Evolutionary conservation across 2,797 vertebrate species (phyloP), one percentile per base, ranked within the genome.

Genomic region (Stomatorhinus walkeri): DNA sequence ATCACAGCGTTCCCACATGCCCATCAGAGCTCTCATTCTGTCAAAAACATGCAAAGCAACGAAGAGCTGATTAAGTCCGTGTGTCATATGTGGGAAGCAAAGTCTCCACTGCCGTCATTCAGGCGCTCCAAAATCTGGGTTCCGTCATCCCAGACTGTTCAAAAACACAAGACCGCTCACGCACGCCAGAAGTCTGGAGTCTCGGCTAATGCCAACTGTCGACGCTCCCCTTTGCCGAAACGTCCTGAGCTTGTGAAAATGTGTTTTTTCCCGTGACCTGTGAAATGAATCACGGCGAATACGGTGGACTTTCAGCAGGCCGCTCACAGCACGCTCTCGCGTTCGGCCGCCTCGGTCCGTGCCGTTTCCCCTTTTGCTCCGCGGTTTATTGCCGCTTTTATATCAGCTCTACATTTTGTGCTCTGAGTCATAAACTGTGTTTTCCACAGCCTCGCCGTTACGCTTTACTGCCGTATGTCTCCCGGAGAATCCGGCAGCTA

Each of bases 351-450:
- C 46, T 8, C 7, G 85, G 49, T 59, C 36, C 48, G 9, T 16
- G 32, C 61, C 36, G 22, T 3, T 83, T 87, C 87, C 56, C 64
- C 64, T 51, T 36, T 87, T 24, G 24, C 49, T 56, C 56, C n/a
- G 54, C 36, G 48, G 36, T 87, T 89, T 87, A 87, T 79, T 87
- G 88, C 51, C 48, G 8, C 51, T 43, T 81, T 89, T 89, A 85
- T 87, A 79, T 89, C 83, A 32, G 83, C 61, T 86, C 88, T 86
- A n/a, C 48, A 86, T 87, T 72, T 28, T 89, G 83, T 51, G 7
- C 46, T 52, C 43, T 68, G 56, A 85, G 88, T 89, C 86, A 81
- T 89, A 83, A 89, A 89, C 28, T 12, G 4, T 87, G 49, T 87
- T 89, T 87, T 87, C 64, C 64, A 32, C 51, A 81, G 52, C 76